Base-by-base conservation (phyloP, 1,140 invertebrate species). In the Conus betulinus region DNA sequence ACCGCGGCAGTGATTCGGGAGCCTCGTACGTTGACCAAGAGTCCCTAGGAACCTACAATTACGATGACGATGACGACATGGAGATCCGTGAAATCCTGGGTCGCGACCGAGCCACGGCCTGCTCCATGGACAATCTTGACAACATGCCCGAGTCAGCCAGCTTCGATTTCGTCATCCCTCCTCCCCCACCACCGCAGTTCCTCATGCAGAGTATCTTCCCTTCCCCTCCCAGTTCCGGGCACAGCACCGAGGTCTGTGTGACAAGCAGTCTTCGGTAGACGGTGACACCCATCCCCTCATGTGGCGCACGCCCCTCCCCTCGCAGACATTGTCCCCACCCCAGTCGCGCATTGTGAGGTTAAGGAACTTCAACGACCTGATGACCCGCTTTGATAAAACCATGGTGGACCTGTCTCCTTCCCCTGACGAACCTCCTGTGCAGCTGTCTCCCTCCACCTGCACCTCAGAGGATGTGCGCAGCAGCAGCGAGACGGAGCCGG, bases 321-420 rank as follows among this genome's bases (percentile, higher is more conserved):
- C 90, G 17, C 90, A 90, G 67, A 90, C 91, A 8, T 51, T 89
- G 6, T 94, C 93, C 39, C 93, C 94, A 5, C 93, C 94, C 39
- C 93, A 93, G 87, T 93, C 93, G 20, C 90, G 91, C 57, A 91
- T 93, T 27, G 89, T 94, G 13, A 85, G 93, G 27, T 91, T 94
- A 88, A 90, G 91, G 84, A 94, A 94, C 86, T 89, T 94, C 51
- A 91, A 92, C 86, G 93, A 94, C 57, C 78, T 93, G 27, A 91
- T 94, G 71, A 90, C 91, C 25, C 88, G 92, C 67, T 91, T 93
- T 53, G 93, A 94, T 76, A 87, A 91, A 39, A 91, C 93, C 57
- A 94, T 92, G n/a, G 93, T 94, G 51, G 94, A 94, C 74, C 85
- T 94, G 67, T 94, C 94, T 23, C 94, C 94, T 0, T 94, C 93